A percentile compares a stretch with the other conserved stretches of the same genome.
Conservation (phyloP, 1,140 invertebrate genomes). For the Bombyx mandarina region DNA sequence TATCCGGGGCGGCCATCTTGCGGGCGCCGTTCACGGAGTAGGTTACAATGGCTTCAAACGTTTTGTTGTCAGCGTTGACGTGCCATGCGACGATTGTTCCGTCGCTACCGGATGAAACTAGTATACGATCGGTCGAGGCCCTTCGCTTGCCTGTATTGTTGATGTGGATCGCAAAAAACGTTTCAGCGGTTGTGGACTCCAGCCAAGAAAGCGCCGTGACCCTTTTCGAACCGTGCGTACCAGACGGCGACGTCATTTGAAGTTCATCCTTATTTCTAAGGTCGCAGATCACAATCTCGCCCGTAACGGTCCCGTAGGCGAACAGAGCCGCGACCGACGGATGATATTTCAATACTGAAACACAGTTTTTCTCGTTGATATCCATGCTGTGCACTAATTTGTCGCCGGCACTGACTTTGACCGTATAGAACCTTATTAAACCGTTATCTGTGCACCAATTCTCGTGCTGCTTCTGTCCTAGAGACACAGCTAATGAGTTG, state of each 20-base stretch:
- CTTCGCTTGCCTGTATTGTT: slow-evolving; percentile 40
- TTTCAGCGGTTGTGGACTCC: slow-evolving; percentile 35
- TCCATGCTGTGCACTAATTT: slow-evolving; percentile 39
- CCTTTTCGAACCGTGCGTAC: slow-evolving; percentile 34
- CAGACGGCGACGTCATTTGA: slow-evolving; percentile 36
- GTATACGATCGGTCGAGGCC: slow-evolving; percentile 42
- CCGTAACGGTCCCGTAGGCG: slow-evolving; percentile 47
- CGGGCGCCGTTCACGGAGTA: slow-evolving; percentile 34
- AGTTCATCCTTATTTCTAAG: slow-evolving; percentile 28
- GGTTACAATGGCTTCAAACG: slow-evolving; percentile 39
- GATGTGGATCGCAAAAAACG: slow-evolving; percentile 39
- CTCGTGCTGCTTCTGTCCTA: slow-evolving; percentile 41
- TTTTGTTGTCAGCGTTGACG: slow-evolving; percentile 32
- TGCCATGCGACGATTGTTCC: slow-evolving; percentile 49
- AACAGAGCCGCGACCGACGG: slow-evolving; percentile 40
- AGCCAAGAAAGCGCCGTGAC: slow-evolving; percentile 44
- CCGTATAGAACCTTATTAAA: slow-evolving; percentile 38
- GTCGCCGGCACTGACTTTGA: slow-evolving; percentile 34
- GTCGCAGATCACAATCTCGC: slow-evolving; percentile 49
- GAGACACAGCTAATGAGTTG: slow-evolving; percentile 44
- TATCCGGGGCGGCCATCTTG: slow-evolving; percentile 24
- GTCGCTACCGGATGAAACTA: slow-evolving; percentile 41
- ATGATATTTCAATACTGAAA: slow-evolving; percentile 46
- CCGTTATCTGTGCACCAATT: slow-evolving; percentile 48
- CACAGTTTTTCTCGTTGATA: slow-evolving; percentile 46